Conservation (phyloP, 2,888 invertebrate species). For the Lacanobia oleracea region DNA sequence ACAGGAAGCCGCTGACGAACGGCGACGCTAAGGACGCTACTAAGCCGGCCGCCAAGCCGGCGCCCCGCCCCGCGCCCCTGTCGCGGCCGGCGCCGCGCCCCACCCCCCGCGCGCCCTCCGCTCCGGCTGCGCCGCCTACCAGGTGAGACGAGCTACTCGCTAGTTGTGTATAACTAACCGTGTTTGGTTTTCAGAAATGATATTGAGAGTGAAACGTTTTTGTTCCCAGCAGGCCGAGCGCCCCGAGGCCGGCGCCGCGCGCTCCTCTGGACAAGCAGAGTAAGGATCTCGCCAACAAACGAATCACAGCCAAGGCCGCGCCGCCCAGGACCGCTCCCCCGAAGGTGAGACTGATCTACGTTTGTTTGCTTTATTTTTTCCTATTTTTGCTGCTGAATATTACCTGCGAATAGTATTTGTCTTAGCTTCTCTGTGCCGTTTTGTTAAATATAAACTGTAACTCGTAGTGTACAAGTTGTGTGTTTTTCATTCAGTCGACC, state of each 20-base stretch:
- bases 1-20: conserved; percentile 90
- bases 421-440: neutral
- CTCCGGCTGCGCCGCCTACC: conserved; percentile 65
- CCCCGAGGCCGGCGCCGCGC: conserved; percentile 73
- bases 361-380: neutral
- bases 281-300: conserved; percentile 93
- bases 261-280: conserved; percentile 90
- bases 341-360: conserved; percentile 74
- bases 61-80: conserved; percentile 66
- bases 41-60: conserved; percentile 68
- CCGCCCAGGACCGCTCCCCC: conserved; percentile 82
- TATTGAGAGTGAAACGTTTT: neutral
- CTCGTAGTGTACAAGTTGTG: neutral
- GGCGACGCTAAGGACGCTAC: conserved; percentile 87
- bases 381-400: neutral
- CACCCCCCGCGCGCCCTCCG: conserved; percentile 65
- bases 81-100: conserved; percentile 67
- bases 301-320: conserved; percentile 90
- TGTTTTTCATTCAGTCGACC: conserved; percentile 72
- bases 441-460: neutral
- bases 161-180: neutral
- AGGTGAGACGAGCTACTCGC: conserved; percentile 69
- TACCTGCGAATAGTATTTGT: neutral
- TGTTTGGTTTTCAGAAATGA: neutral
- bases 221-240: conserved; percentile 70